Evolutionary conservation across 2,888 invertebrate genomes (phyloP), one percentile per base, ranked within the genome.

Genomic region (Troides aeacus): DNA sequence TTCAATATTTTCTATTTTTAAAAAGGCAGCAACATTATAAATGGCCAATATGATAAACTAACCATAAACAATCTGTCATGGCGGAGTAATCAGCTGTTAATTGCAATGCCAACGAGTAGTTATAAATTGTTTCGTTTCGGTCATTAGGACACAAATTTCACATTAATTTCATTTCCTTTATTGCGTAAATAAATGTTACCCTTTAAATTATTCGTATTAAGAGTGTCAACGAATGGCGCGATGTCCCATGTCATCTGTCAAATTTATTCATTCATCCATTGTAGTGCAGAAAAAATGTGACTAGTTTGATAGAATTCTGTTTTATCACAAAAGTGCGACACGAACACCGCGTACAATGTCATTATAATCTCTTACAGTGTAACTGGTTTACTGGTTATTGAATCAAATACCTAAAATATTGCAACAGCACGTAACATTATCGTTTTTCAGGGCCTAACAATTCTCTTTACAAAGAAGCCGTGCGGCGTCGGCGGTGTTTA

Each of bases 31-130:
- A 70, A 66, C 69, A 65, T 65, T 62, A n/a, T 24, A 66, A 36
- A 66, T 50, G 62, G 69, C 62, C 50, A 62, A 62, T 60, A 66
- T 21, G 66, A 60, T 66, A 70, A 70, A 63, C 66, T 70, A 66
- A 73, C 74, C 77, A 80, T 75, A 81, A 77, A 81, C 77, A 81
- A 80, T 76, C 84, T 86, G 87, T 85, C 88, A 90, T 90, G 90
- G 91, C 90, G 89, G 87, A 87, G 86, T 91, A 89, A 92, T 92
- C 91, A 91, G 90, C 90, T 91, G 91, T 86, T 90, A 88, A 86
- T 89, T 88, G 88, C 87, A 85, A 89, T 90, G 87, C 84, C 84
- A 86, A 79, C 79, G 83, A 85, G 77, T 82, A 84, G 72, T 77
- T 82, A 76, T 80, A 80, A 81, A 83, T 79, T 81, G 75, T 79